A percentile compares a stretch with the other conserved stretches of the same genome.
Evolutionary conservation across 2,888 invertebrate genomes (phyloP).

Genomic region (Apotomis turbidana): DNA sequence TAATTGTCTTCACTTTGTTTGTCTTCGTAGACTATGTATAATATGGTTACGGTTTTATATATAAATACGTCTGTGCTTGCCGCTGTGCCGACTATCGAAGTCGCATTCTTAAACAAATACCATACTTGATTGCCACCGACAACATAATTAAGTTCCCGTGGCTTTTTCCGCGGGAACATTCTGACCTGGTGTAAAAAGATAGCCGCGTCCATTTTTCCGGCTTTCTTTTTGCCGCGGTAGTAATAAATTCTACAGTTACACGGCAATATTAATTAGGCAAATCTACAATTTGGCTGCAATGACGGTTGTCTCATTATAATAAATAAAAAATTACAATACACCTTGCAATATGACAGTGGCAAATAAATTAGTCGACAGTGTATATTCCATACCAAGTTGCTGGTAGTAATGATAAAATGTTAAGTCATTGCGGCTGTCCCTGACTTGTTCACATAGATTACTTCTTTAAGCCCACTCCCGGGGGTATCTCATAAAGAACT

Average conservation of each 20-base stretch:
- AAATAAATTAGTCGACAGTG: slow-evolving; percentile 8
- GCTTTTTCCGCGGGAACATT: not conserved
- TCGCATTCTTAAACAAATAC: slow-evolving; percentile 7
- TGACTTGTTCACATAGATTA: slow-evolving; percentile 50
- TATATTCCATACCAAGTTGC: not conserved
- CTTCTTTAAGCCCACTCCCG: slow-evolving; percentile 48
- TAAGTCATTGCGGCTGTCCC: slow-evolving; percentile 10
- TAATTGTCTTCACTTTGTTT: slow-evolving; percentile 36
- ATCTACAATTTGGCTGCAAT: no score
- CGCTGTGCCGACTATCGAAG: no score
- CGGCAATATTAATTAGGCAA: no score
- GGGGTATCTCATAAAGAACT: slow-evolving; percentile 50
- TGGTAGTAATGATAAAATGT: slow-evolving; percentile 26
- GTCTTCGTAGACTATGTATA: slow-evolving; percentile 14
- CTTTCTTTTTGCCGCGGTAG: no score
- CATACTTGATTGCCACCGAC: not conserved
- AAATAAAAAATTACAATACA: no score
- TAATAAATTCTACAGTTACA: no score
- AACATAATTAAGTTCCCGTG: not conserved
- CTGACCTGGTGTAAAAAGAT: no score
- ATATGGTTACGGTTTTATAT: slow-evolving; percentile 16
- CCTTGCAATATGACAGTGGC: not conserved
- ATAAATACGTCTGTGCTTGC: slow-evolving; percentile 10
- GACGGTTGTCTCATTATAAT: no score
- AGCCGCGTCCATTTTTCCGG: not conserved